phyloP scores from a whole-genome alignment of 2,888 invertebrate genomes.

The Sussaba pulchella region DNA sequence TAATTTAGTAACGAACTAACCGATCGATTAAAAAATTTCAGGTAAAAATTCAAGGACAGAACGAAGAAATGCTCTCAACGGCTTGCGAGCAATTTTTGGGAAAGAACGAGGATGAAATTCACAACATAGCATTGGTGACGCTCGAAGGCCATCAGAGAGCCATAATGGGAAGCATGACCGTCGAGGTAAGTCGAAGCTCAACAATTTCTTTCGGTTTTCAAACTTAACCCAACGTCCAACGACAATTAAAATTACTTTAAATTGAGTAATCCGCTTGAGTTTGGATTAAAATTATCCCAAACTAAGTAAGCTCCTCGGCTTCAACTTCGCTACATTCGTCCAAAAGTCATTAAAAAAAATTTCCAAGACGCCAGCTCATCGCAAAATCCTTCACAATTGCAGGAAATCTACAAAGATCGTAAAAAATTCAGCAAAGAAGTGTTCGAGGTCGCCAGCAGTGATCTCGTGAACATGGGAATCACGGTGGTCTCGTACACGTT shows the following conservation, averaged over 20 bases:
- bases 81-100: constrained; percentile 98
- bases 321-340: too few species aligned
- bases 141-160: constrained; percentile 97
- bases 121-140: constrained; percentile 95
- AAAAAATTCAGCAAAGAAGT: constrained; percentile 98
- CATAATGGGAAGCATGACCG: constrained; percentile 98
- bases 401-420: constrained; percentile 97
- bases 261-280: too few species aligned
- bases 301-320: too few species aligned
- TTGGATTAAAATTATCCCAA: too few species aligned
- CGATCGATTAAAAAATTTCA: constrained; percentile 75
- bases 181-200: constrained; percentile 86
- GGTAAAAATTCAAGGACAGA: constrained; percentile 96
- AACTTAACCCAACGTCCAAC: too few species aligned
- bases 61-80: constrained; percentile 94
- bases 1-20: constrained; percentile 8
- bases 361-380: too few species aligned
- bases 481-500: constrained; percentile 97
- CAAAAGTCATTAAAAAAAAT: too few species aligned
- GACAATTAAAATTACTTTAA: background rate
- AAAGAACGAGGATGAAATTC: constrained; percentile 94
- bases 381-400: constrained; percentile 47
- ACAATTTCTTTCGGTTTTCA: too few species aligned
- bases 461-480: constrained; percentile 98
- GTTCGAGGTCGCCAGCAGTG: constrained; percentile 97